Evolutionary conservation across 2,797 vertebrate species (phyloP).

Genomic region (Enteromius argenteus): DNA sequence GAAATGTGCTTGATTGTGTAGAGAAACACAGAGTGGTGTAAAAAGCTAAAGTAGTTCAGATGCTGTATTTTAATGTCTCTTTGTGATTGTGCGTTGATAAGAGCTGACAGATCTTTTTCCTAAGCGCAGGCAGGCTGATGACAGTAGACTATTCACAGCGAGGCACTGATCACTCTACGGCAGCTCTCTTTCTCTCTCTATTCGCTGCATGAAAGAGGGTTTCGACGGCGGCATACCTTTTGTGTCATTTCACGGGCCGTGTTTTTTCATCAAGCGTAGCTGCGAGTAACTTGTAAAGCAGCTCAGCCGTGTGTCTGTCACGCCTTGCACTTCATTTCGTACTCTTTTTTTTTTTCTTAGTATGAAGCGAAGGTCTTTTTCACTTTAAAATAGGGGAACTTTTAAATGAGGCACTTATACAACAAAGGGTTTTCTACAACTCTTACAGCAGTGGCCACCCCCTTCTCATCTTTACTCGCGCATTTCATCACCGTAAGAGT

Average conservation of each 20-base stretch:
- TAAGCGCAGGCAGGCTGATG: conserved; percentile 49
- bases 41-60: conserved; percentile 38
- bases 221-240: conserved; percentile 45
- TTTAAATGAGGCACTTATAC: conserved; percentile 65
- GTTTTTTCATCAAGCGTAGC: conserved; percentile 56
- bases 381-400: conserved; percentile 56
- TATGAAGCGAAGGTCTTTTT: conserved; percentile 49
- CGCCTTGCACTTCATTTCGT: conserved; percentile 20
- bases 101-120: conserved; percentile 49
- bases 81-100: conserved; percentile 46
- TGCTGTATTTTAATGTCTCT: conserved; percentile 37
- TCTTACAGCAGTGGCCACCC: conserved; percentile 43
- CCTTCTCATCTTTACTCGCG: conserved; percentile 23
- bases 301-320: conserved; percentile 55
- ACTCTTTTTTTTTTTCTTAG: conserved; percentile 17
- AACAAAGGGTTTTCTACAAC: conserved; percentile 55
- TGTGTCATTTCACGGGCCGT: conserved; percentile 43
- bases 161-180: conserved; percentile 42
- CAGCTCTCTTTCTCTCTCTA: conserved; percentile 31
- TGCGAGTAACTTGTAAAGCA: conserved; percentile 56
- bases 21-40: conserved; percentile 35
- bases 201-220: conserved; percentile 49
- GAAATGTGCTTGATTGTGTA: conserved; percentile 35
- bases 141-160: conserved; percentile 50
- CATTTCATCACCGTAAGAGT: conserved; percentile 53